These are phyloP conservation scores for Fistularia commersonii DNA, from an alignment of 2,797 vertebrate species.

Conservation along the genomic window DNA sequence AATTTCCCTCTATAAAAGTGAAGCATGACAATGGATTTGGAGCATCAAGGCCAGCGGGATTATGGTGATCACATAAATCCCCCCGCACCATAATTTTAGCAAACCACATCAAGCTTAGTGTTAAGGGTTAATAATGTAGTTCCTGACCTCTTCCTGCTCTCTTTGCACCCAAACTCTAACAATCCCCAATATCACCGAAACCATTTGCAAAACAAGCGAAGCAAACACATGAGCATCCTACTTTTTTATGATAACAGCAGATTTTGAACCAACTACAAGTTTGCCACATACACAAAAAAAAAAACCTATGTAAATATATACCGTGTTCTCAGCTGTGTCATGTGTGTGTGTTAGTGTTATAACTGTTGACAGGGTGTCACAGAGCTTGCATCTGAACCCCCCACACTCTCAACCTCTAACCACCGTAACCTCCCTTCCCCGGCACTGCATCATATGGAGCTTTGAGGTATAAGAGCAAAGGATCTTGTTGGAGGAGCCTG, in stretches of 20 bases:
- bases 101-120: conserved; percentile 69
- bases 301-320: conserved; percentile 26
- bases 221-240: conserved; percentile 10
- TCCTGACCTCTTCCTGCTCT: conserved; percentile 54
- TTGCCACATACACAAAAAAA: conserved; percentile 5
- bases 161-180: conserved; percentile 53
- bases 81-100: conserved; percentile 56
- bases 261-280: too few species aligned
- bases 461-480: conserved; percentile 46
- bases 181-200: conserved; percentile 50
- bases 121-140: conserved; percentile 77
- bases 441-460: conserved; percentile 64
- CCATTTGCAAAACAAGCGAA: conserved; percentile 25
- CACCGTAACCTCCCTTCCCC: conserved; percentile 14
- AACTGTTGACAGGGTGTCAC: conserved; percentile 70
- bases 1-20: conserved; percentile 72
- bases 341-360: conserved; percentile 64
- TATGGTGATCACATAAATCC: conserved; percentile 73
- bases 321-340: conserved; percentile 45
- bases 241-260: too few species aligned
- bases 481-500: conserved; percentile 63
- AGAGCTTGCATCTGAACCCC: conserved; percentile 11
- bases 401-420: neutral
- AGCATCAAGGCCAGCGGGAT: conserved; percentile 71
- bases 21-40: conserved; percentile 78